These are phyloP conservation scores for Clytia hemisphaerica DNA, from an alignment of 30 jellyfish, hydroid and myxozoan species.

Conservation along the genomic window DNA sequence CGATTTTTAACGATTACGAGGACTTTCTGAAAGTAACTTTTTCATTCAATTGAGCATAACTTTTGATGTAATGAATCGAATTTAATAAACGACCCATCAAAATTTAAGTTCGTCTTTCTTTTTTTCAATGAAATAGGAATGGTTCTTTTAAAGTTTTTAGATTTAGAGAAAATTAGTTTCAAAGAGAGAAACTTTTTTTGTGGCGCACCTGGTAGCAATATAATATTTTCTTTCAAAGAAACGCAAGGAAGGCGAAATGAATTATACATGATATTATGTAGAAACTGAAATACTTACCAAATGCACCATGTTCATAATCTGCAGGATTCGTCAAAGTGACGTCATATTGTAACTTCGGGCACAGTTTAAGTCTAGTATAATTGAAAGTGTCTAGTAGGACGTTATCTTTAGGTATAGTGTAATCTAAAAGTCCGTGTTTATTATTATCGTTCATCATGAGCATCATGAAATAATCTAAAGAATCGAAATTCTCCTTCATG, in stretches of 20 bases:
- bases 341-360: constrained; percentile 51
- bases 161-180: too few species aligned
- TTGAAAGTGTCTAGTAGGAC: constrained; percentile 47
- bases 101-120: too few species aligned
- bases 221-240: not conserved
- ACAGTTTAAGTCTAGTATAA: constrained; percentile 56
- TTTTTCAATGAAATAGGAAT: too few species aligned
- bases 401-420: constrained; percentile 50
- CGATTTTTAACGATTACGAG: too few species aligned
- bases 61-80: too few species aligned
- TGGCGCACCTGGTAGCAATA: too few species aligned
- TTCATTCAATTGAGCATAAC: too few species aligned
- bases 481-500: constrained; percentile 44
- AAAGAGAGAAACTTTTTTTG: too few species aligned
- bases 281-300: constrained; percentile 37
- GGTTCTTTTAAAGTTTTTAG: too few species aligned
- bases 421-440: constrained; percentile 67
- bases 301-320: constrained; percentile 69
- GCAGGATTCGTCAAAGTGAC: constrained; percentile 80
- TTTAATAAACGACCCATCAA: too few species aligned
- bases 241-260: not conserved
- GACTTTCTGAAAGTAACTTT: too few species aligned
- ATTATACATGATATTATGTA: too few species aligned
- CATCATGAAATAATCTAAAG: constrained; percentile 64
- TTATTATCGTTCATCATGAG: constrained; percentile 55